Percentiles rank a stretch among this genome's conserved stretches.
phyloP scores from a whole-genome alignment of 2,888 invertebrate genomes.

The Clivina fossor region DNA sequence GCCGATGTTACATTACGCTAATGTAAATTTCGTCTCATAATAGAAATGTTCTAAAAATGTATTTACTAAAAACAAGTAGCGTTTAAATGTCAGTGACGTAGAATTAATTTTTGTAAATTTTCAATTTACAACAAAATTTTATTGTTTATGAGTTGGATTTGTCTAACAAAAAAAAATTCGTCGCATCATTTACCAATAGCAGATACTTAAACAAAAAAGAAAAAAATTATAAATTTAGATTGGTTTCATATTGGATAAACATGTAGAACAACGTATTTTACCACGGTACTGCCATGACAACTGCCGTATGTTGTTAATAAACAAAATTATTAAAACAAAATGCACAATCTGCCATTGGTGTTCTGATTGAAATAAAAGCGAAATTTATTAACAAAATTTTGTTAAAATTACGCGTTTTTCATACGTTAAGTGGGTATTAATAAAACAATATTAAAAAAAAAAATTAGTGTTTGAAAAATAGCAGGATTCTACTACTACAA shows the following conservation, averaged over 20 bases:
- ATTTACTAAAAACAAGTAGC: conserved; percentile 9
- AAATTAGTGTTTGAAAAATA: conserved; percentile 29
- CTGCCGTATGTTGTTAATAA: conserved; percentile 30
- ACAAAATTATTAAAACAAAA: conserved; percentile 16
- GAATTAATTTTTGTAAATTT: no score
- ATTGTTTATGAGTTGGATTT: no score
- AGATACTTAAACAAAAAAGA: no score
- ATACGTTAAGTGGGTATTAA: conserved; percentile 17
- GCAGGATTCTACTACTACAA: conserved; percentile 13
- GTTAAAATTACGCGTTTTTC: not conserved
- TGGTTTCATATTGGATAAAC: not conserved
- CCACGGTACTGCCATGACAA: conserved; percentile 29
- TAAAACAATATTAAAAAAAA: conserved; percentile 17
- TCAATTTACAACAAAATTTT: no score
- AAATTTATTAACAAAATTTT: conserved; percentile 2
- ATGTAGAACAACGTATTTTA: conserved; percentile 18
- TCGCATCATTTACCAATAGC: no score
- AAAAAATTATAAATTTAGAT: no score
- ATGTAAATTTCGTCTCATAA: no score
- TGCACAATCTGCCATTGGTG: conserved; percentile 35
- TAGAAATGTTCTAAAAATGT: conserved; percentile 18
- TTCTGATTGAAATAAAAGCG: conserved; percentile 22
- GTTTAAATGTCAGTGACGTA: conserved; percentile 21
- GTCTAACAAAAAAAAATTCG: no score
- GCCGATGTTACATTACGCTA: no score